Evolutionary conservation across 2,113 vertebrate genomes (phyloP).

Genomic region (Dasyornis broadbenti): DNA sequence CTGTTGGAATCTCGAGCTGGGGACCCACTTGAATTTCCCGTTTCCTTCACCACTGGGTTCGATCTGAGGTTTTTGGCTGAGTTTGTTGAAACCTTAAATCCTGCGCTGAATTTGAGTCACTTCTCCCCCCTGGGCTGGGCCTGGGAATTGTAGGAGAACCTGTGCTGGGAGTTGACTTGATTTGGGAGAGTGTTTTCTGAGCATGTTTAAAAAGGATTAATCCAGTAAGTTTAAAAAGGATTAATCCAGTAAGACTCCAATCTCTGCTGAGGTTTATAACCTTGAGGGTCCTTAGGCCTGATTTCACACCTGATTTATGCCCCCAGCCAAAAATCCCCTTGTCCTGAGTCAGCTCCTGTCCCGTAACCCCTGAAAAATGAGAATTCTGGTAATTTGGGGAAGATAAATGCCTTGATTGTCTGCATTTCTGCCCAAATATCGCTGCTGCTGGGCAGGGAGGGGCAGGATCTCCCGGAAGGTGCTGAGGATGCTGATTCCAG

Average conservation of each 20-base stretch:
- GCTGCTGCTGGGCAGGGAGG: too few relatives aligned
- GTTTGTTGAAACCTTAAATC: neutral
- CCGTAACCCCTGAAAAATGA: too few relatives aligned
- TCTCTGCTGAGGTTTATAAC: neutral
- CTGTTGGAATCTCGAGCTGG: neutral
- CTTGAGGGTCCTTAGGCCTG: too few relatives aligned
- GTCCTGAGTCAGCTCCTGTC: too few relatives aligned
- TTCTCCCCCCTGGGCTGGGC: neutral
- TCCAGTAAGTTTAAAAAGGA: neutral
- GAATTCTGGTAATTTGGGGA: too few relatives aligned
- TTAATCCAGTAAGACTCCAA: neutral
- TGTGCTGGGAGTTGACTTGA: neutral
- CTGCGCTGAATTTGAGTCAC: rapidly evolving
- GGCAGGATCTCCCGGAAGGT: too few relatives aligned
- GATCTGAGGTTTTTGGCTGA: neutral
- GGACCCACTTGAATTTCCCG: neutral
- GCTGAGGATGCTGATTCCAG: too few relatives aligned
- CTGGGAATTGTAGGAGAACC: neutral
- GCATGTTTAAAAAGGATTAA: neutral
- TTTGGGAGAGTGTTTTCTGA: neutral
- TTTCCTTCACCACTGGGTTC: neutral
- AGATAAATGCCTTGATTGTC: too few relatives aligned
- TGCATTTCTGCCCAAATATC: too few relatives aligned
- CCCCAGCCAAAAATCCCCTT: too few relatives aligned
- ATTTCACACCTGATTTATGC: too few relatives aligned